Evolutionary conservation across 2,888 invertebrate genomes (phyloP), one percentile per base, ranked within the genome.

Genomic region (Euspilapteryx auroguttella): DNA sequence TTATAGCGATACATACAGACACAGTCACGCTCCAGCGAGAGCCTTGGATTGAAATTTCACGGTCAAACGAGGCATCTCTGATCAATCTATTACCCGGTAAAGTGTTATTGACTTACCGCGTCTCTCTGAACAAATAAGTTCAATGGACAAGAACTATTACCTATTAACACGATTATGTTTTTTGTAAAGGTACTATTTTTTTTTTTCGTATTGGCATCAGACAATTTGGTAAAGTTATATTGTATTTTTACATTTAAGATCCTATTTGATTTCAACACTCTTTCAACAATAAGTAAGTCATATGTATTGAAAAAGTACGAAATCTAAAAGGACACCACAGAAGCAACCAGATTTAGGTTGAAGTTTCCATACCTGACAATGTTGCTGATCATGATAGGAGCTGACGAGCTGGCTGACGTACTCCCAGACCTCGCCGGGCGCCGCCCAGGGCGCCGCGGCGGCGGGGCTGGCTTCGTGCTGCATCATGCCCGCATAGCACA

Each of bases 401-500:
- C 79, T 81, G 53, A 83, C 79, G 37, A 83, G 71, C 45, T 81
- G 80, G 54, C 78, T 81, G 55, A 83, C 82, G 50, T 80, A 82
- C 62, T 83, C 83, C 83, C 83, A 83, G 41, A 82, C 79, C 44
- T 80, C 80, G 41, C 80, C 80, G 41, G 80, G 79, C 50, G 56
- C 79, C 40, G 61, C 69, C 78, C 61, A 78, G 43, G 68, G 58
- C 41, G 65, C 64, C 37, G 61, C 54, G 39, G 65, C 55, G n/a
- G n/a, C n/a, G n/a, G n/a, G n/a, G 35, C 51, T 63, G 35, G 65
- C 66, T 40, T 54, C 63, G 61, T 68, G 76, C 59, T 62, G 68
- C 75, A 65, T 76, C 77, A 64, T 77, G 61, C 68, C 77, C 49
- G 37, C 66, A 63, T 59, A 61, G 73, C 47, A 54, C 47, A 48